A percentile compares a stretch with the other conserved stretches of the same genome.
phyloP scores from a whole-genome alignment of 2,888 invertebrate species.

The Phyto melanocephala region DNA sequence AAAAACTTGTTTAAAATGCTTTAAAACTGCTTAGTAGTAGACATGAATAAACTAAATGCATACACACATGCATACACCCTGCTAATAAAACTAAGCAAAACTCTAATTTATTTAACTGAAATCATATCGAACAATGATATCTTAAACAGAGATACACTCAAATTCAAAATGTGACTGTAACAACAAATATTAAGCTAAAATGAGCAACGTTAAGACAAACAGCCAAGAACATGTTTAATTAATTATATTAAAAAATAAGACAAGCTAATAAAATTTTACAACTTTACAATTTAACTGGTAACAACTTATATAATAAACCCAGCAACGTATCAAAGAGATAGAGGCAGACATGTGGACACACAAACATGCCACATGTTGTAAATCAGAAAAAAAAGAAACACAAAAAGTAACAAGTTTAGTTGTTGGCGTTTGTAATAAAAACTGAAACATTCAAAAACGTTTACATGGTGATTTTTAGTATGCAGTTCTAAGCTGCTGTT shows the following conservation, averaged over 20 bases:
- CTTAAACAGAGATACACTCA: slow-evolving; percentile 21
- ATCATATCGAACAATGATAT: slow-evolving; percentile 55
- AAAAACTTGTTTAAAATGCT: background rate
- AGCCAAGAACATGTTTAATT: slow-evolving; percentile 54
- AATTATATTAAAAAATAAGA: slow-evolving; percentile 57
- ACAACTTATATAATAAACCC: slow-evolving; percentile 3
- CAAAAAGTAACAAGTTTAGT: slow-evolving; percentile 31
- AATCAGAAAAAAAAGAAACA: background rate
- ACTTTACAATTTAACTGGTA: slow-evolving; percentile 51
- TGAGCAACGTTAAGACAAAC: background rate
- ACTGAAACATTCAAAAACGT: slow-evolving; percentile 4
- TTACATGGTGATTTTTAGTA: slow-evolving; percentile 2
- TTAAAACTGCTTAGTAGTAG: background rate
- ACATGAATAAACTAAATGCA: background rate
- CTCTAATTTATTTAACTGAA: slow-evolving; percentile 34
- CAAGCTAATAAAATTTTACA: slow-evolving; percentile 60
- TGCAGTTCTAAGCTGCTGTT: too few species aligned
- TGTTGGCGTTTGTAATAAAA: slow-evolving; percentile 28
- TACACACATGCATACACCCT: too few species aligned
- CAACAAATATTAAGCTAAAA: background rate
- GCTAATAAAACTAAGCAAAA: slow-evolving; percentile 9
- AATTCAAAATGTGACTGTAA: background rate
- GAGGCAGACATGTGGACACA: too few species aligned
- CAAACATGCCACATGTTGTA: slow-evolving; percentile 41
- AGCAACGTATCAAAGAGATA: background rate